Conservation (phyloP, 2,113 vertebrate genomes). For the Isichthys henryi region DNA sequence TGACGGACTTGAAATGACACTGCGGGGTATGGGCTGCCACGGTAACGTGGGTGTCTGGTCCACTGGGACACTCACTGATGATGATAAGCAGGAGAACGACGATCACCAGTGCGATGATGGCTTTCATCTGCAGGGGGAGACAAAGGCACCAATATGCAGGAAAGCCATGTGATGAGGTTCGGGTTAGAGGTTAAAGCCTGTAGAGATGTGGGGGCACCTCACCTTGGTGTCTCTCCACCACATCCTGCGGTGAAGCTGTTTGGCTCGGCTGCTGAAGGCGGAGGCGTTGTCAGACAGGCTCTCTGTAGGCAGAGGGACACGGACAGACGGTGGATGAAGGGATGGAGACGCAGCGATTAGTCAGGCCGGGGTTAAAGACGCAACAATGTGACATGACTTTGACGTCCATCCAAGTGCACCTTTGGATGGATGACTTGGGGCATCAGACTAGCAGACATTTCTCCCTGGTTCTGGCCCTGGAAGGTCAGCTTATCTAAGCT, state of each 20-base stretch:
- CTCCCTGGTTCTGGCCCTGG: neutral
- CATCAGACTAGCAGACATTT: neutral
- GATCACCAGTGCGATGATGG: slow-evolving; percentile 75
- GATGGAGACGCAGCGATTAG: neutral
- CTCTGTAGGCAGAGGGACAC: slow-evolving; percentile 58
- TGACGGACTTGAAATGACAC: too few relatives aligned
- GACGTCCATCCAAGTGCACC: neutral
- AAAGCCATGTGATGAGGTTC: neutral
- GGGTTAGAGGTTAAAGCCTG: too few relatives aligned
- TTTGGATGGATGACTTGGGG: neutral
- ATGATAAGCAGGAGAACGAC: slow-evolving; percentile 80
- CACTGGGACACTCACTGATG: slow-evolving; percentile 71
- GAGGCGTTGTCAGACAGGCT: slow-evolving; percentile 95
- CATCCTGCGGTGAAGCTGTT: slow-evolving; percentile 93
- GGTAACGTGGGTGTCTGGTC: neutral
- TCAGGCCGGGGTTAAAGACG: neutral
- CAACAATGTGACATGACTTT: neutral
- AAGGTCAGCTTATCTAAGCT: neutral
- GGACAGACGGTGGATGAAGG: slow-evolving; percentile 23
- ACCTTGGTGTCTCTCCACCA: slow-evolving; percentile 97
- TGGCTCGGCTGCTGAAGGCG: slow-evolving; percentile 95
- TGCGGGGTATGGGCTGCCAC: neutral
- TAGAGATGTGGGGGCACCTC: slow-evolving; percentile 25
- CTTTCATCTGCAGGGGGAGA: slow-evolving; percentile 79
- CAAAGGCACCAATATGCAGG: neutral